Evolutionary conservation across 2,888 invertebrate species (phyloP), one percentile per base, ranked within the genome.

Genomic region (Leistus spinibarbis): DNA sequence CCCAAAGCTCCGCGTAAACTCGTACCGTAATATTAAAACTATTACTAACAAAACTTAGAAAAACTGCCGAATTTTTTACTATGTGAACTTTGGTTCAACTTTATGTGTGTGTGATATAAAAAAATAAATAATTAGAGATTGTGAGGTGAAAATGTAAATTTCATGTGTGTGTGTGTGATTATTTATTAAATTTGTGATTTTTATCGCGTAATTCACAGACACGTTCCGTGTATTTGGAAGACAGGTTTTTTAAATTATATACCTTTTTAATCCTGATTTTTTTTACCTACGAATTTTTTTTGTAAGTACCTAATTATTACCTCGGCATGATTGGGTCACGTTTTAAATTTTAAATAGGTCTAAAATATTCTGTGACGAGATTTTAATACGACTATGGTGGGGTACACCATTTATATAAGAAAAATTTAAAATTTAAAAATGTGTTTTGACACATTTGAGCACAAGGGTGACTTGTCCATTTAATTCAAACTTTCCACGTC

Each of bases 1-100:
- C 16, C 60, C 60, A 5, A 13, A 20, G 57, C 57, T 54, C 72
- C 56, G 27, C 23, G 60, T 27, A 54, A 54, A 71, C 64, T 70
- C 63, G 13, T 13, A 23, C 60, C 60, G 17, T 60, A 1, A 20
- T 40, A 7, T 40, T 40, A 5, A 19, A 19, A 60, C 22, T 22
- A 60, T 60, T 60, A 19, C 4, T 16, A 60, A 16, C 19, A 60
- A 57, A 54, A 5, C 13, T 53, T 53, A 16, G 54, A 54, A 54
- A 5, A 54, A 54, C 54, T 54, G 54, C 17, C 54, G 16, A 54
- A n/a, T 16, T 60, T 60, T 60, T 22, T 40, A 40, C 40, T 40
- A 40, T 10, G 40, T 7, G 10, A 40, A 13, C 40, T 40, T 40
- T 3, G 1, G 40, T 40, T 40, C 40, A 10, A 10, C 13, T 40